phyloP scores from a whole-genome alignment of 2,113 vertebrate species.

The Mola mola region DNA sequence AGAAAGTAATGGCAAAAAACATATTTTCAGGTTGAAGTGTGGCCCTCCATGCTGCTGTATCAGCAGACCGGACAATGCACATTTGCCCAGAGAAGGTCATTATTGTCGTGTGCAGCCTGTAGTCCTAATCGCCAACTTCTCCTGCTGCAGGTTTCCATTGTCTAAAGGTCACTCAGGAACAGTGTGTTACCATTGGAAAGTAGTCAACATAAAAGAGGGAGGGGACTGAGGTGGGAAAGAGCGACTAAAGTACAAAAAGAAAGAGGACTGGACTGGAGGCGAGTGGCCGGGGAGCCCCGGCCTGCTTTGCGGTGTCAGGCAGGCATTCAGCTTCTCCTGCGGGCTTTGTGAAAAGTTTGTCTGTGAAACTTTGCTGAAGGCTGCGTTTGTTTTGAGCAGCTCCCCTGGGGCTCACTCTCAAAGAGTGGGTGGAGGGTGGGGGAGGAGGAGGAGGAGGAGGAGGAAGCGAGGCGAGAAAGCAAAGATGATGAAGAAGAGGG shows the following conservation, averaged over 20 bases:
- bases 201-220: conserved; percentile 58
- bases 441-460: conserved; percentile 6
- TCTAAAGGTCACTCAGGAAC: conserved; percentile 74
- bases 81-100: conserved; percentile 66
- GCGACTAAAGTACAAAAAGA: conserved; percentile 57
- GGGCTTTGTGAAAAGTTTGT: conserved; percentile 74
- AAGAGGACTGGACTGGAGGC: conserved; percentile 49
- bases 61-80: conserved; percentile 52
- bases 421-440: conserved; percentile 23
- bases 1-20: conserved; percentile 44
- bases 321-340: conserved; percentile 44
- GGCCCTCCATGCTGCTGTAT: conserved; percentile 33
- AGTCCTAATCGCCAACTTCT: conserved; percentile 66
- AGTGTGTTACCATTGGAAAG: conserved; percentile 52
- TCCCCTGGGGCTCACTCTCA: conserved; percentile 61
- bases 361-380: conserved; percentile 67
- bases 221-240: conserved; percentile 53
- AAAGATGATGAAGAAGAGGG: conserved; percentile 19
- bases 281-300: conserved; percentile 51
- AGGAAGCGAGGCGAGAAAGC: conserved; percentile 14
- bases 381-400: conserved; percentile 49
- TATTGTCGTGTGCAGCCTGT: conserved; percentile 54
- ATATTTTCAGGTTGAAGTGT: conserved; percentile 40
- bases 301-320: conserved; percentile 52
- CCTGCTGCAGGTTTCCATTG: conserved; percentile 68